Percentiles rank a stretch among this genome's conserved stretches.
Conservation (phyloP, 2,113 vertebrate genomes). For the Rattus norvegicus region DNA sequence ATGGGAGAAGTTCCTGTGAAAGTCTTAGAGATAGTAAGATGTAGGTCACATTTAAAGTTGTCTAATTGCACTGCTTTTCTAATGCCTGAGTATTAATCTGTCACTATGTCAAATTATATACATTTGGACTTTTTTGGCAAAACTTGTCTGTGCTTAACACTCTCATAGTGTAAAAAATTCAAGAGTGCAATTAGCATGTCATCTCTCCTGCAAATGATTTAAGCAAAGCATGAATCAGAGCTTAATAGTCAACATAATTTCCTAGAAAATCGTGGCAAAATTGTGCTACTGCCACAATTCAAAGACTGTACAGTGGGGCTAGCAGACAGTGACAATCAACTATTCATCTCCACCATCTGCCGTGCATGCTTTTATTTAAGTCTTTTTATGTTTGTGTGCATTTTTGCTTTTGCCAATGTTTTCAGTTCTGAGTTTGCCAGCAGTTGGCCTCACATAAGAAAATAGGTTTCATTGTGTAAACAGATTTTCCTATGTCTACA, state of each 20-base stretch:
- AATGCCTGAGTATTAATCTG: conserved; percentile 85
- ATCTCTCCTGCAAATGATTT: conserved; percentile 78
- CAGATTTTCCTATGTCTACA: conserved; percentile 65
- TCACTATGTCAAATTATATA: conserved; percentile 85
- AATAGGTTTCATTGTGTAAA: conserved; percentile 61
- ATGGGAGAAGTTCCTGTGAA: conserved; percentile 77
- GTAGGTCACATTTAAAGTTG: conserved; percentile 82
- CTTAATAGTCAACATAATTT: conserved; percentile 83
- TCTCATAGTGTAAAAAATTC: conserved; percentile 83
- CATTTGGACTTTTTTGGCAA: conserved; percentile 79
- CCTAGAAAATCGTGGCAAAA: conserved; percentile 76
- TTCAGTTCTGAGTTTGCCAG: conserved; percentile 60
- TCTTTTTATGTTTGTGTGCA: conserved; percentile 1
- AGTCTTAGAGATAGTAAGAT: conserved; percentile 83
- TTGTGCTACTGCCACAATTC: conserved; percentile 70
- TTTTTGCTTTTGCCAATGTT: conserved; percentile 1
- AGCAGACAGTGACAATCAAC: conserved; percentile 68
- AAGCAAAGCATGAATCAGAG: conserved; percentile 81
- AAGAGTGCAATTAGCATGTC: conserved; percentile 85
- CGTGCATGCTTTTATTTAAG: conserved; percentile 55
- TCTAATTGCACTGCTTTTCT: conserved; percentile 85
- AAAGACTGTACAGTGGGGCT: conserved; percentile 59
- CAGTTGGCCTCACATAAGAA: conserved; percentile 45
- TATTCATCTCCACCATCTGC: conserved; percentile 61
- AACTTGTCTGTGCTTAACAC: conserved; percentile 85